A percentile compares a stretch with the other conserved stretches of the same genome.
phyloP scores from a whole-genome alignment of 2,113 vertebrate species.

The Noturus placidus region DNA sequence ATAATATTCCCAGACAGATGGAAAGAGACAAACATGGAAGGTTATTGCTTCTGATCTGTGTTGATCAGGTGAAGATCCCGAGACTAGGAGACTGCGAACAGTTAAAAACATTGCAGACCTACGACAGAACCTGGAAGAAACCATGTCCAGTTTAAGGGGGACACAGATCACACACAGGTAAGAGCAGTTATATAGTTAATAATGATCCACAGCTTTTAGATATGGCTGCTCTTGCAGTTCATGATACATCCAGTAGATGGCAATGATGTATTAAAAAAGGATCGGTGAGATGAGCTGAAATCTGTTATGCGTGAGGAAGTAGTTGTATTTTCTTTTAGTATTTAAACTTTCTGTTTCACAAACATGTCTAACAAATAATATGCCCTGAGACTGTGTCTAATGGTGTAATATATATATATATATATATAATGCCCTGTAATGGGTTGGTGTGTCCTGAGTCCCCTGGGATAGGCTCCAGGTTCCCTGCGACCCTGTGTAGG shows the following conservation, averaged over 20 bases:
- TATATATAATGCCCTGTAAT: no score
- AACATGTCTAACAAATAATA: not conserved
- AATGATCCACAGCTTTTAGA: not conserved
- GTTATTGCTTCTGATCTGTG: not conserved
- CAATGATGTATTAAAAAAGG: not conserved
- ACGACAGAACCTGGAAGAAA: constrained; percentile 93
- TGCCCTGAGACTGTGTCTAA: not conserved
- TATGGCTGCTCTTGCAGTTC: not conserved
- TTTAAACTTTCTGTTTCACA: not conserved
- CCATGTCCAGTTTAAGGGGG: constrained; percentile 93
- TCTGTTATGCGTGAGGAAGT: not conserved
- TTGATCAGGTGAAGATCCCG: constrained; percentile 83
- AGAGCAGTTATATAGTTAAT: not conserved
- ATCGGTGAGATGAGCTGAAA: not conserved
- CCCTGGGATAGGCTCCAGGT: no score
- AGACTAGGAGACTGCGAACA: constrained; percentile 84
- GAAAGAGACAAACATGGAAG: no score
- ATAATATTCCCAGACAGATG: not conserved
- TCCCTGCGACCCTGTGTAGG: no score
- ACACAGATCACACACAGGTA: constrained; percentile 90
- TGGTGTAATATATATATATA: no score
- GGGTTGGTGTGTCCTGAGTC: no score
- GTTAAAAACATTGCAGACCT: constrained; percentile 96
- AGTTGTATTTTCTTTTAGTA: not conserved
- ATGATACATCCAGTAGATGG: not conserved